Conservation (phyloP, 2,113 vertebrate species). For the Drymodes brunneopygia region DNA sequence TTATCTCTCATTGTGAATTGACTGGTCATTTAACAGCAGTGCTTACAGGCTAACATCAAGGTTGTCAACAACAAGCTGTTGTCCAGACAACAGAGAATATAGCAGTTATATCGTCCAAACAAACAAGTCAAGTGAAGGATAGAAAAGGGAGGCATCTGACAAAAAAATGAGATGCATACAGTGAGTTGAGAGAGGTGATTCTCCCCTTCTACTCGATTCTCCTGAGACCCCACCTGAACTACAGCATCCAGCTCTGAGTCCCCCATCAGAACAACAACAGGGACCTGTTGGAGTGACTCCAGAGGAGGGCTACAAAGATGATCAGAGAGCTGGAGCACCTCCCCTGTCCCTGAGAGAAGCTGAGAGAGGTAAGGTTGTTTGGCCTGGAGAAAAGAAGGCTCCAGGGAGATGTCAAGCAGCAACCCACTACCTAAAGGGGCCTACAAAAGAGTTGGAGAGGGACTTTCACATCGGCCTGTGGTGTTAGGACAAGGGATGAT, state of each 20-base stretch:
- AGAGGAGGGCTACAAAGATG: neutral
- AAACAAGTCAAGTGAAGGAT: neutral
- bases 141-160: neutral
- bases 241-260: neutral
- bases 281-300: neutral
- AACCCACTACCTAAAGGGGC: neutral
- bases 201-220: neutral
- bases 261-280: neutral
- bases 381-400: neutral
- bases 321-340: neutral
- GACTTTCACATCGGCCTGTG: neutral
- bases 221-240: neutral
- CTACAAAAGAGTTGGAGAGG: neutral
- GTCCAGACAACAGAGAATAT: neutral
- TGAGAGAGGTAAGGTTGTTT: neutral
- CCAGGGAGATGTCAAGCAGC: fast-evolving
- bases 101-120: neutral
- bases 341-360: neutral
- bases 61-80: neutral
- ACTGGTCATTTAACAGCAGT: neutral
- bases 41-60: neutral
- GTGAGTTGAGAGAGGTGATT: neutral
- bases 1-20: neutral
- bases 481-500: neutral
- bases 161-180: neutral